A percentile compares a stretch with the other conserved stretches of the same genome.
phyloP scores from a whole-genome alignment of 30 jellyfish, hydroid and myxozoan genomes.

The Phacellophora camtschatica region DNA sequence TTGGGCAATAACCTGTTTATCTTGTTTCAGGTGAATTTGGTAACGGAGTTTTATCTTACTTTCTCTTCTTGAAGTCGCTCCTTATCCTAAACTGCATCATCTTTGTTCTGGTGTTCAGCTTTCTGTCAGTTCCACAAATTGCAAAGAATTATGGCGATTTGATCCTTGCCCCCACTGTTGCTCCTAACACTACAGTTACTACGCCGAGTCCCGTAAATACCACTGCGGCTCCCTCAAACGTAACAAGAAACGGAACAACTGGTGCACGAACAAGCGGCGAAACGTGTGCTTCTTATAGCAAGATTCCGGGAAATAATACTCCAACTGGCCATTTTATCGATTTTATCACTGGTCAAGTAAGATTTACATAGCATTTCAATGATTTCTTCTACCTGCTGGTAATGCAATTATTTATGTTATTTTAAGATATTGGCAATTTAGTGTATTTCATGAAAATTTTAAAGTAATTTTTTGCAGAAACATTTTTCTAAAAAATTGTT shows the following conservation, averaged over 20 bases:
- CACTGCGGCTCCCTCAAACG: slow-evolving; percentile 8
- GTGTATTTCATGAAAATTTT: no score
- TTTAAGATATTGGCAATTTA: not conserved
- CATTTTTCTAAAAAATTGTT: no score
- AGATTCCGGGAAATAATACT: slow-evolving; percentile 11
- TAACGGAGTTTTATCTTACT: slow-evolving; percentile 92
- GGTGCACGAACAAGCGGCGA: not conserved
- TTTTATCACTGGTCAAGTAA: slow-evolving; percentile 96
- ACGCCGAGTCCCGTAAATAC: not conserved
- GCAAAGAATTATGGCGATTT: slow-evolving; percentile 18
- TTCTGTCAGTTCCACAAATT: slow-evolving; percentile 84
- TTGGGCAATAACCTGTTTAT: not conserved
- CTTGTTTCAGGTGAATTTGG: slow-evolving; percentile 88
- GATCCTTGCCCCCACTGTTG: not conserved
- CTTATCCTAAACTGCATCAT: slow-evolving; percentile 70
- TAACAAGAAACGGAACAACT: not conserved
- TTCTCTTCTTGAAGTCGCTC: slow-evolving; percentile 84
- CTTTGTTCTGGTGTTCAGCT: slow-evolving; percentile 79
- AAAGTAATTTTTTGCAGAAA: no score
- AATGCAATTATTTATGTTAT: not conserved
- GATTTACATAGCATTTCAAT: not conserved
- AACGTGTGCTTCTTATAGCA: not conserved
- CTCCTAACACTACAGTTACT: not conserved
- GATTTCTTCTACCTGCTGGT: not conserved
- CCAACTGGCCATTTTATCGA: slow-evolving; percentile 68